Evolutionary conservation across 2,113 vertebrate genomes (phyloP).

Genomic region (Ardeotis arabs): DNA sequence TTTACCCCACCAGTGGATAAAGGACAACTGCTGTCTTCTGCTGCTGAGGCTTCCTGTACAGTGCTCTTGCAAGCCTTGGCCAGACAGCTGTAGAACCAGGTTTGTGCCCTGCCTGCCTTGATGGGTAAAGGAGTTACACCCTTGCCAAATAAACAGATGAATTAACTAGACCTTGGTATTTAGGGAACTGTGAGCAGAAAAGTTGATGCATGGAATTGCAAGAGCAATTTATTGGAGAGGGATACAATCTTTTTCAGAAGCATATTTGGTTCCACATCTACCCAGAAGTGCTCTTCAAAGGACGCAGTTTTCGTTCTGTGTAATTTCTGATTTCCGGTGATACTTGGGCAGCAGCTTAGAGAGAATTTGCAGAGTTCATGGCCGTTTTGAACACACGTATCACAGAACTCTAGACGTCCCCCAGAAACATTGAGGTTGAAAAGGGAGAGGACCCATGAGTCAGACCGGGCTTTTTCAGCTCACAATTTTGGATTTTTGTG

Average conservation of each 20-base stretch:
- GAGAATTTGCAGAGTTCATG: not conserved
- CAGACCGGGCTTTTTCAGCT: not conserved
- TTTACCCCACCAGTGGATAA: not conserved
- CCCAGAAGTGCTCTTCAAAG: not conserved
- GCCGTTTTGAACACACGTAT: not conserved
- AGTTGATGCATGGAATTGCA: not conserved
- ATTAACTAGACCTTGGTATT: not conserved
- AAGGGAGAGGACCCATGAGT: not conserved
- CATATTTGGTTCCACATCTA: not conserved
- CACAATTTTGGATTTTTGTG: not conserved
- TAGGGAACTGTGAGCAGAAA: not conserved
- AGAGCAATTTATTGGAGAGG: not conserved
- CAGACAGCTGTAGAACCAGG: not conserved
- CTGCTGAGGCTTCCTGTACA: rapidly evolving
- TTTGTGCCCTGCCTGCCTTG: not conserved
- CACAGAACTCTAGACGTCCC: not conserved
- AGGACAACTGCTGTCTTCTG: not conserved
- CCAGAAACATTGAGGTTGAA: not conserved
- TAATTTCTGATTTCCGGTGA: not conserved
- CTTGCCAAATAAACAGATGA: not conserved
- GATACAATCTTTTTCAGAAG: not conserved
- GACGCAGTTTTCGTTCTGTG: rapidly evolving
- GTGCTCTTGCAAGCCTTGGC: not conserved
- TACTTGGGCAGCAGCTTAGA: not conserved
- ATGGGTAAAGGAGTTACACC: not conserved